Base-by-base conservation (phyloP, 2,888 invertebrate species). In the Mallateleia sp. region DNA sequence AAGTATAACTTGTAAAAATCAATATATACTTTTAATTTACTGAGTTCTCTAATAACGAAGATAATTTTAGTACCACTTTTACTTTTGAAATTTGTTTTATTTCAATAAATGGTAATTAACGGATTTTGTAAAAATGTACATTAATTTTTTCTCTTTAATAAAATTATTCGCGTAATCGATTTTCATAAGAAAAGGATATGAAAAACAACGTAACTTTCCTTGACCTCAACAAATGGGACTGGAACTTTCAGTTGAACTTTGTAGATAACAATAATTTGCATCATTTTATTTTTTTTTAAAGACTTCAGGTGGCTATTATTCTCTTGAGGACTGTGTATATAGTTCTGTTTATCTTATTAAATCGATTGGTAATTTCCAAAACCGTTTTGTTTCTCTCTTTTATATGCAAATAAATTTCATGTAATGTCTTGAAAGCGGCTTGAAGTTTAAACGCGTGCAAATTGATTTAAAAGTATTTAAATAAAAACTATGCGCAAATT, bases 241-340 rank as follows among this genome's bases (percentile, higher is more conserved):
- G 50, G 34, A 22, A 42, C 74, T 62, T 62, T 24, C 54, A 47
- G 20, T 50, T 25, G 50, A 50, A 50, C 50, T 47, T 32, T 58
- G 22, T 34, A 38, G 67, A 79, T 79, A 79, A 79, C 69, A 32
- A 47, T 66, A 58, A 79, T 69, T 79, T 79, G 62, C 71, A 62
- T 79, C 38, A 79, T 28, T 28, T 28, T 28, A 28, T 28, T 18
- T 11, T 56, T 56, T 58, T 38, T 15, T 4, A 64, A 28, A 14
- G 18, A 64, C 64, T 25, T 62, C 25, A 28, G 50, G 34, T 32
- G 50, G 47, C 28, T 34, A 22, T 11, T 38, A 20, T 45, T 50
- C 50, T 50, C 18, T 72, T 34, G 28, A 28, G 28, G 74, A 74
- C 22, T 38, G 38, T 62, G 52, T 52, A n/a, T 74, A 64, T 42